Evolutionary conservation across 1,140 invertebrate species (phyloP).

Genomic region (Drosophila takahashii): DNA sequence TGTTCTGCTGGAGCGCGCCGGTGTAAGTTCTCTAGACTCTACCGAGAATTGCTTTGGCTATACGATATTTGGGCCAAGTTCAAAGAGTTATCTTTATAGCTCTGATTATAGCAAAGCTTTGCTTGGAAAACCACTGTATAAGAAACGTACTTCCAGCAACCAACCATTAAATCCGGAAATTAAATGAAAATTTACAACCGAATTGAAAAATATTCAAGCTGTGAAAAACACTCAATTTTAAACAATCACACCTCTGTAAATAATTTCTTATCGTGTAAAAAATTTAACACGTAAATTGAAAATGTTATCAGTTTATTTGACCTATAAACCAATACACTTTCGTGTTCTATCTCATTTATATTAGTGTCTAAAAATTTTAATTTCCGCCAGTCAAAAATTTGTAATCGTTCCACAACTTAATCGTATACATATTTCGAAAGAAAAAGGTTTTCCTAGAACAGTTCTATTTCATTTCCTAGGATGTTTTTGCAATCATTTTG

Average conservation of each 20-base stretch:
- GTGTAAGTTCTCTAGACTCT: conserved; percentile 66
- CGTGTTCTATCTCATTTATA: neutral
- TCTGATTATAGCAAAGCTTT: neutral
- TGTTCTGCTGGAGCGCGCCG: conserved; percentile 75
- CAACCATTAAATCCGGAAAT: neutral
- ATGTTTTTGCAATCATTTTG: neutral
- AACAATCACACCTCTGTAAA: neutral
- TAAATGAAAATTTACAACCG: neutral
- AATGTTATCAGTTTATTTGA: conserved; percentile 2
- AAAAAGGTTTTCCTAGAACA: neutral
- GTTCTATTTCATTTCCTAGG: neutral
- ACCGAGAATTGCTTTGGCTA: conserved; percentile 13
- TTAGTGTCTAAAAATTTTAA: neutral
- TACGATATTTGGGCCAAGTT: conserved; percentile 63
- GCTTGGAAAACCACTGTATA: neutral
- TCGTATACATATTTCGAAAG: neutral
- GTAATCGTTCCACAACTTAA: neutral
- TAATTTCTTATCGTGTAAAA: conserved; percentile 4
- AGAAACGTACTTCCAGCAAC: neutral
- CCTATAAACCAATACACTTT: neutral
- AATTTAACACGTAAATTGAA: neutral
- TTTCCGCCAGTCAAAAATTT: neutral
- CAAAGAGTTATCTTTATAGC: neutral
- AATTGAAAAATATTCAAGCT: neutral
- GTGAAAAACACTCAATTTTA: neutral